Base-by-base conservation (phyloP, 2,888 invertebrate genomes). In the Scaptodrosophila latifasciaeformis region DNA sequence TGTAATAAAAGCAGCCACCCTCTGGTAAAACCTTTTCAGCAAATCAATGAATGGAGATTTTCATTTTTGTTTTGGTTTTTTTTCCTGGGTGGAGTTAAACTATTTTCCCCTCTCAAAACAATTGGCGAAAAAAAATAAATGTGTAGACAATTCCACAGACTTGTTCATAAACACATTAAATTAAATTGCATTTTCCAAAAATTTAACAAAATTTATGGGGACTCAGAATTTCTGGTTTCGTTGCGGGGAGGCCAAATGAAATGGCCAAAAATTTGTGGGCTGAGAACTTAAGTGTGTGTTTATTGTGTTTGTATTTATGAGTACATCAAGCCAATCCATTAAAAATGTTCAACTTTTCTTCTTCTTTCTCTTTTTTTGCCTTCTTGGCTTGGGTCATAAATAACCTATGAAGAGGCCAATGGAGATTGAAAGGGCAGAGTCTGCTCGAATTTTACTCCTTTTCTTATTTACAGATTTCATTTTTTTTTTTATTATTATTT, bases 101-200 rank as follows among this genome's bases (percentile, higher is more conserved):
- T n/a, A n/a, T n/a, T n/a, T n/a, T n/a, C n/a, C n/a, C n/a, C n/a
- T n/a, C n/a, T n/a, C n/a, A n/a, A n/a, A n/a, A n/a, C n/a, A n/a
- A n/a, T n/a, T n/a, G n/a, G n/a, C n/a, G n/a, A n/a, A n/a, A n/a
- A n/a, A n/a, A n/a, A n/a, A n/a, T n/a, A n/a, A n/a, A n/a, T n/a
- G 24, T 24, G 24, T 3, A 24, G 24, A 7, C 4, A 24, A 7
- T 3, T 3, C 24, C 4, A 24, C 3, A 67, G 72, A 76, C 79
- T 67, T 64, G 67, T 67, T 82, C 76, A 81, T 75, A 76, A 83
- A 74, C 66, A 81, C 82, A 82, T 82, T 83, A 82, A 83, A 83
- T 82, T 83, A 82, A 82, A 83, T 83, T 80, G 82, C 66, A 76
- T 71, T 83, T 78, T 69, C 15, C 13, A 43, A 43, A 62, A 58